These are phyloP conservation scores for Callospermophilus lateralis DNA, from an alignment of 2,113 vertebrate genomes.

Conservation along the genomic window DNA sequence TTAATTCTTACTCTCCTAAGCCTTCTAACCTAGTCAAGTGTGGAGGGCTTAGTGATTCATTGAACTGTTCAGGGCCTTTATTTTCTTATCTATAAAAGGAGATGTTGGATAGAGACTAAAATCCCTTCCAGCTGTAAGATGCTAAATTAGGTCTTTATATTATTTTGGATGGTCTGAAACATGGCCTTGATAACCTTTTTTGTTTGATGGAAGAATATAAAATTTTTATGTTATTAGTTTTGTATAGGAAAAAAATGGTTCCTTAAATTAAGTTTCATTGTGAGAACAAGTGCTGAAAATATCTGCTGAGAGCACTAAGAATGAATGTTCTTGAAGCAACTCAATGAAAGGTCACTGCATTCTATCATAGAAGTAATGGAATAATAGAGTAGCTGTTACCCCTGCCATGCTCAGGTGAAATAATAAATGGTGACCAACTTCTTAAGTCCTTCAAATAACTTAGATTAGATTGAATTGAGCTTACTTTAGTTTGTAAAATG, in stretches of 20 bases:
- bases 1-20: background rate
- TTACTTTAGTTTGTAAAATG: background rate
- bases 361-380: background rate
- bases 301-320: background rate
- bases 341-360: constrained; percentile 35
- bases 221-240: constrained; percentile 13
- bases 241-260: background rate
- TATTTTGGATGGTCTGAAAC: constrained; percentile 51
- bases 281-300: constrained; percentile 59
- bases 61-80: background rate
- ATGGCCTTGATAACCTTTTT: background rate
- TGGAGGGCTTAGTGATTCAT: background rate
- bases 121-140: background rate
- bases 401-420: background rate
- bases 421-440: background rate
- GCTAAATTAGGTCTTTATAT: background rate
- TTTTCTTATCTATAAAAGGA: constrained; percentile 52
- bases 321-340: background rate
- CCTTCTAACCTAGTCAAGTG: background rate
- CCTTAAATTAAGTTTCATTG: constrained; percentile 53
- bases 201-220: constrained; percentile 41
- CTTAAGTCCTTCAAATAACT: background rate
- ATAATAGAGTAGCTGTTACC: background rate
- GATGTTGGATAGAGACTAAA: constrained; percentile 3
- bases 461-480: background rate